These are phyloP conservation scores for Phrixothrix hirtus DNA, from an alignment of 2,888 invertebrate genomes.

Conservation along the genomic window DNA sequence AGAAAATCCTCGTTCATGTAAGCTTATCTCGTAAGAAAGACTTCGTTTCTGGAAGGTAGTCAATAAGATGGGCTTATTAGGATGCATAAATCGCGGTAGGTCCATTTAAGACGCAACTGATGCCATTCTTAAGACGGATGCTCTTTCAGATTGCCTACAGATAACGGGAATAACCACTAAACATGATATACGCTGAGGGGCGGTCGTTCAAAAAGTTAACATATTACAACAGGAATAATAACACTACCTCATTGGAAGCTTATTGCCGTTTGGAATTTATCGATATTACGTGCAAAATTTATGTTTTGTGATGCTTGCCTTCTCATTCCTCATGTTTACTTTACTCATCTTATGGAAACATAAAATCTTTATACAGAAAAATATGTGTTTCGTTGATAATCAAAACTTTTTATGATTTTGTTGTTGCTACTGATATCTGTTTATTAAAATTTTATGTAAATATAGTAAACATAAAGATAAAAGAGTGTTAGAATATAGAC, in stretches of 20 bases:
- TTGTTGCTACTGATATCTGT: too few species aligned
- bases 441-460: too few species aligned
- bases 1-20: slow-evolving; percentile 20
- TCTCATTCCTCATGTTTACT: slow-evolving; percentile 30
- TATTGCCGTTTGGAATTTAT: slow-evolving; percentile 32
- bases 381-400: too few species aligned
- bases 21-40: slow-evolving; percentile 21
- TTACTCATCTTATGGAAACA: slow-evolving; percentile 11
- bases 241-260: slow-evolving; percentile 28
- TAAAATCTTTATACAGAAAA: slow-evolving; percentile 11
- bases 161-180: slow-evolving; percentile 51
- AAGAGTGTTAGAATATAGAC: too few species aligned
- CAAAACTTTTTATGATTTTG: too few species aligned
- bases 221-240: slow-evolving; percentile 33
- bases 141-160: slow-evolving; percentile 46
- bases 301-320: slow-evolving; percentile 18
- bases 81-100: slow-evolving; percentile 45
- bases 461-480: too few species aligned
- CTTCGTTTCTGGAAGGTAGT: slow-evolving; percentile 19
- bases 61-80: slow-evolving; percentile 41
- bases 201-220: slow-evolving; percentile 33
- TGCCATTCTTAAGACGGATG: slow-evolving; percentile 50
- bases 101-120: slow-evolving; percentile 49
- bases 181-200: slow-evolving; percentile 47
- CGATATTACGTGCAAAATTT: slow-evolving; percentile 31